Percentiles rank a stretch among this genome's conserved stretches.
Evolutionary conservation across 2,888 invertebrate species (phyloP).

Genomic region (Polyploca ridens): DNA sequence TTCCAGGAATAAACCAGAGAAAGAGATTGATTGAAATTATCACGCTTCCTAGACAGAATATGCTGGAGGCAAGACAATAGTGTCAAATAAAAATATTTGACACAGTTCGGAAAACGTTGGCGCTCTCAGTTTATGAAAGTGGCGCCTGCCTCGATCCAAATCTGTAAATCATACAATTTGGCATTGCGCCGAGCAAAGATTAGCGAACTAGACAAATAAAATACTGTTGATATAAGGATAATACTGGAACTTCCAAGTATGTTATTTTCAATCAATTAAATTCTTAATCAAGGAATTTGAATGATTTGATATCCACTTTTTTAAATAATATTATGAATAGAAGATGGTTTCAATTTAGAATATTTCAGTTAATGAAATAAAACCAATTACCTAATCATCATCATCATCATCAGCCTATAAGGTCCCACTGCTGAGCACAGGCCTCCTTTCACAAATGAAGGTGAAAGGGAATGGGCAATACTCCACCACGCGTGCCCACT

Average conservation of each 20-base stretch:
- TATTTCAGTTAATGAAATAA: no score
- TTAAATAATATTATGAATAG: no score
- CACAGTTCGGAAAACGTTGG: slow-evolving; percentile 57
- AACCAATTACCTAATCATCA: no score
- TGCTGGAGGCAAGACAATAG: slow-evolving; percentile 36
- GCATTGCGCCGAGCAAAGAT: slow-evolving; percentile 67
- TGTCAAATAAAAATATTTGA: slow-evolving; percentile 55
- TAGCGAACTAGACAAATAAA: slow-evolving; percentile 31
- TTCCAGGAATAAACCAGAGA: slow-evolving; percentile 27
- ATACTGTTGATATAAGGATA: slow-evolving; percentile 15
- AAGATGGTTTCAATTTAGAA: no score
- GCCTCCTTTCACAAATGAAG: no score
- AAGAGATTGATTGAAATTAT: slow-evolving; percentile 30
- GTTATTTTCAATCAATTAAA: neutral
- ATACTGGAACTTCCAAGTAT: neutral
- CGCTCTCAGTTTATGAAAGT: slow-evolving; percentile 60
- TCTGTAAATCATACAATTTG: slow-evolving; percentile 77
- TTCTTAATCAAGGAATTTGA: neutral
- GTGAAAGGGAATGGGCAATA: no score
- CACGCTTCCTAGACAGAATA: slow-evolving; percentile 28
- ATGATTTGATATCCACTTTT: neutral
- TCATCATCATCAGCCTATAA: no score
- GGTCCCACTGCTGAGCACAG: no score
- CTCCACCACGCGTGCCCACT: no score
- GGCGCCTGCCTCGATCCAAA: slow-evolving; percentile 60